Evolutionary conservation across 2,797 vertebrate genomes (phyloP), one percentile per base, ranked within the genome.

Genomic region (Monodelphis domestica): DNA sequence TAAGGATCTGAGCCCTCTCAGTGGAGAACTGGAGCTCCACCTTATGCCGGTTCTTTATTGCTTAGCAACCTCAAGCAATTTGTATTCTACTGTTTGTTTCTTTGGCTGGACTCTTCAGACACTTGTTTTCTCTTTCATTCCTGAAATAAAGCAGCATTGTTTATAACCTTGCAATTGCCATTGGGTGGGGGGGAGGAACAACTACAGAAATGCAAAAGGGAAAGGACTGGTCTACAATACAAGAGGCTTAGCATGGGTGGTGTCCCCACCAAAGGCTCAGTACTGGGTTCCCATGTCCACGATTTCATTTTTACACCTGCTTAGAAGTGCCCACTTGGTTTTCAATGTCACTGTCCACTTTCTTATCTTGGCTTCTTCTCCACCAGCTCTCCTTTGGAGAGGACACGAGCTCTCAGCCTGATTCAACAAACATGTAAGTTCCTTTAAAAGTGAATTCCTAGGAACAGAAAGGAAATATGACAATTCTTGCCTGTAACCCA

Each of bases 131-230:
- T 38, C 14, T 94, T 89, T 96, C 51, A 84, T 91, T 63, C 91
- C 6, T 94, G 54, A 97, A 96, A 95, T 54, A 87, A n/a, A 51
- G 59, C 10, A 94, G 11, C 3, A 92, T 63, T 89, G 53, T 70
- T 89, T 88, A 17, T 91, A 94, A 89, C 33, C 91, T 70, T 93
- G 70, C 2, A 10, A 95, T 6, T 50, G 29, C 4, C 54, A 88
- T 5, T 96, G 50, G n/a, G n/a, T n/a, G n/a, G 63, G 45, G 15
- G 51, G 96, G 89, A 53, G 95, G 91, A 30, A 2, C 38, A 53
- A 15, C 28, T 45, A 53, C 17, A 24, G 84, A 92, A 95, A 87
- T 24, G 55, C 89, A 87, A 52, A 52, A 90, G 15, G 59, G 21
- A 90, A 63, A 93, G 54, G 33, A 57, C 0, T 26, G 24, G 9